Percentiles rank a stretch among this genome's conserved stretches.
phyloP scores from a whole-genome alignment of 2,797 vertebrate species.

The Craterocephalus amniculus region DNA sequence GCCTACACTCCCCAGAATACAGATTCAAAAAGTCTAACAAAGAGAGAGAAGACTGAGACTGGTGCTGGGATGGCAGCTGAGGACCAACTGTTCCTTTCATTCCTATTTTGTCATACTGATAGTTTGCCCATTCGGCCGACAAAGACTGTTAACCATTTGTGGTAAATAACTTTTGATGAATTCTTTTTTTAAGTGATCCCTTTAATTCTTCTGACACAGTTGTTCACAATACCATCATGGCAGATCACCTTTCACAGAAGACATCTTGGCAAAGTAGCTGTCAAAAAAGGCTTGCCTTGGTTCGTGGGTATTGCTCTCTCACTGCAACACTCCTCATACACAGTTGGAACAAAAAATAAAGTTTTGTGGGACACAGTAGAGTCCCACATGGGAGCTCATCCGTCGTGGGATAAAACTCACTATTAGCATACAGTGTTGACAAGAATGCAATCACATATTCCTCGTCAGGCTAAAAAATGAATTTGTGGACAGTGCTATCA shows the following conservation, averaged over 20 bases:
- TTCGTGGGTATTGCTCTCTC: not conserved
- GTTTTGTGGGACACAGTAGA: not conserved
- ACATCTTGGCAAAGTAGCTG: not conserved
- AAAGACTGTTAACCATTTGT: not conserved
- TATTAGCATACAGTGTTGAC: not conserved
- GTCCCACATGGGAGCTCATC: not conserved
- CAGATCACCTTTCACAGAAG: not conserved
- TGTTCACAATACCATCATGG: not conserved
- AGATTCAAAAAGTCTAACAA: constrained; percentile 44
- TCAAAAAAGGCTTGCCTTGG: not conserved
- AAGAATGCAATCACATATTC: not conserved
- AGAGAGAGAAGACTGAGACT: constrained; percentile 18
- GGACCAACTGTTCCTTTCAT: constrained; percentile 17
- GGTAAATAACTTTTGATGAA: not conserved
- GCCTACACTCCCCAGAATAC: constrained; percentile 46
- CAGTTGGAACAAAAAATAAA: not conserved
- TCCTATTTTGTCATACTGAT: not conserved
- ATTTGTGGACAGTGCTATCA: no score
- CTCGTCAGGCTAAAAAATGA: no score
- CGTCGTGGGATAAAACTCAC: not conserved
- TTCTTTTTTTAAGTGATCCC: not conserved
- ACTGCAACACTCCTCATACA: not conserved
- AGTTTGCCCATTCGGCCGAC: not conserved
- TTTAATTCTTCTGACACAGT: not conserved
- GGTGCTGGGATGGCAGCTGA: constrained; percentile 39